These are phyloP conservation scores for Anthopleura sola DNA, from an alignment of 64 coral and sea anemone genomes.

Conservation along the genomic window DNA sequence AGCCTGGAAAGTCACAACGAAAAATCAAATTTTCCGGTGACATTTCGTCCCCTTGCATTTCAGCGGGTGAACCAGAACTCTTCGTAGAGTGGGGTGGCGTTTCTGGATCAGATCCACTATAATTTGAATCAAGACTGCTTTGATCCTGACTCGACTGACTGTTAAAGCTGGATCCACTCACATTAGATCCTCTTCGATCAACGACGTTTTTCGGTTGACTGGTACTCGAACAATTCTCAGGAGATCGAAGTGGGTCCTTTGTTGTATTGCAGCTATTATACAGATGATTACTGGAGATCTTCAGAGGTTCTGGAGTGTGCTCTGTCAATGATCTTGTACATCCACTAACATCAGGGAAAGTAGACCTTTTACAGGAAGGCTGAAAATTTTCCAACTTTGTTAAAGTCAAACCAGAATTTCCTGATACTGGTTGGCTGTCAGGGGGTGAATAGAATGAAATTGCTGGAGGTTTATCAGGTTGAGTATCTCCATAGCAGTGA, in stretches of 20 bases:
- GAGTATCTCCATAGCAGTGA: background rate
- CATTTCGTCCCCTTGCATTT: slow-evolving; percentile 15
- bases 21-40: slow-evolving; percentile 51
- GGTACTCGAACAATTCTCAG: background rate
- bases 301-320: background rate
- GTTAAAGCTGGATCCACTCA: slow-evolving; percentile 3
- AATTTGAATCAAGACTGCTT: slow-evolving; percentile 1
- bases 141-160: background rate
- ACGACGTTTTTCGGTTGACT: background rate
- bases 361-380: background rate
- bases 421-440: background rate
- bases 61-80: background rate
- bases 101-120: slow-evolving; percentile 14
- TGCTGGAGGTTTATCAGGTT: background rate
- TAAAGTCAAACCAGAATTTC: background rate
- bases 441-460: background rate
- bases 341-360: background rate
- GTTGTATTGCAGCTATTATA: background rate
- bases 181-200: slow-evolving; percentile 15
- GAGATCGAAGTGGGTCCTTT: background rate
- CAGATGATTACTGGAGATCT: background rate
- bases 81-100: background rate
- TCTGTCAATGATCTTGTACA: background rate
- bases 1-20: slow-evolving; percentile 85
- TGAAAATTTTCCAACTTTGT: background rate